Percentiles rank a stretch among this genome's conserved stretches.
These are phyloP conservation scores for Lasioglossum morio DNA, from an alignment of 2,888 invertebrate genomes.

Conservation along the genomic window DNA sequence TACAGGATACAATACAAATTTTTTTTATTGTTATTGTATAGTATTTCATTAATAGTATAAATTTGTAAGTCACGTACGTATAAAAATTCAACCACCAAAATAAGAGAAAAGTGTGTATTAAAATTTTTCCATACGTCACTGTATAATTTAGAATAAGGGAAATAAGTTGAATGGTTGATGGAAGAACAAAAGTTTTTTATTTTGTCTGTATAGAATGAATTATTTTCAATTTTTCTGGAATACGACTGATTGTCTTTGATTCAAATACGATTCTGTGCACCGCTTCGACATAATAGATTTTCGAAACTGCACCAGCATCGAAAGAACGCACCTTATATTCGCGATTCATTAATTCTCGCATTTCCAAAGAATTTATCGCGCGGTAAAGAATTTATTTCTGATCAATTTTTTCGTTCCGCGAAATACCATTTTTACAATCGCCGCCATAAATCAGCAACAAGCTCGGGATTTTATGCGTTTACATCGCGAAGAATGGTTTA, in stretches of 20 bases:
- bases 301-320: not conserved
- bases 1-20: not conserved
- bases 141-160: not conserved
- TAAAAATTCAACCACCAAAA: not conserved
- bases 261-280: not conserved
- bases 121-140: not conserved
- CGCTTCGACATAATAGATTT: not conserved
- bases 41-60: not conserved
- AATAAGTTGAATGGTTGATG: not conserved
- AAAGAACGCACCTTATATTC: not conserved
- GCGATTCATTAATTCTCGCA: not conserved
- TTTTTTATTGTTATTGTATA: too few species aligned
- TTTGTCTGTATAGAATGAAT: not conserved
- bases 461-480: not conserved
- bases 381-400: not conserved
- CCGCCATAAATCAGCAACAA: not conserved
- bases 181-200: not conserved
- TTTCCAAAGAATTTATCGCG: not conserved
- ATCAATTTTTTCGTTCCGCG: not conserved
- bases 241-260: not conserved
- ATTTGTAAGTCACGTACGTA: too few species aligned
- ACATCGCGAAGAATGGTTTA: not conserved
- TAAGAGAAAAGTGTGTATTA: not conserved
- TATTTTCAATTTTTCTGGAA: not conserved
- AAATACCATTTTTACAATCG: not conserved